Percentiles rank a stretch among this genome's conserved stretches.
phyloP scores from a whole-genome alignment of 2,888 invertebrate species.

The Mimumesa dahlbomi region DNA sequence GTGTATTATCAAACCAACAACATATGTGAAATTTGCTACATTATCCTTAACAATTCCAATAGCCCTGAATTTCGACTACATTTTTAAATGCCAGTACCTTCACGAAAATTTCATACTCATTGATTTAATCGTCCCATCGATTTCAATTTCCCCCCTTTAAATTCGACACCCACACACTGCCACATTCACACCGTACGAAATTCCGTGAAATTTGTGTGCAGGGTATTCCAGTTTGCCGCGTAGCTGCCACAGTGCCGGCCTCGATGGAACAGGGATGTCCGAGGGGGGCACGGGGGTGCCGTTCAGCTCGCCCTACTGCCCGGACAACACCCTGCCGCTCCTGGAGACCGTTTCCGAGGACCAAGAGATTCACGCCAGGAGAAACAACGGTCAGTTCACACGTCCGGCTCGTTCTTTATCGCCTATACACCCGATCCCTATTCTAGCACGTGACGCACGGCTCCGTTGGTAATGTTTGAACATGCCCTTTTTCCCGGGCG shows the following conservation, averaged over 20 bases:
- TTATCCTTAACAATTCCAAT: too few relatives aligned
- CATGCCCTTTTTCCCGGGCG: too few relatives aligned
- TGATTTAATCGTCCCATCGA: too few relatives aligned
- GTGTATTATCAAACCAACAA: too few relatives aligned
- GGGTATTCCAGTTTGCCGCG: slow-evolving; percentile 93
- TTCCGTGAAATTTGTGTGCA: slow-evolving; percentile 71
- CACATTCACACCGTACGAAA: not conserved
- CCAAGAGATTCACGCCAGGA: slow-evolving; percentile 81
- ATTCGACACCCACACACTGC: not conserved
- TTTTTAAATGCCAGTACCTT: too few relatives aligned
- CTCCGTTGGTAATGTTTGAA: too few relatives aligned
- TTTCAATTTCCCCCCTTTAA: too few relatives aligned
- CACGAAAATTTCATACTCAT: too few relatives aligned
- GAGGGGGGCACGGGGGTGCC: slow-evolving; percentile 83
- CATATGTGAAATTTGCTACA: too few relatives aligned
- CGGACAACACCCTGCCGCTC: slow-evolving; percentile 83
- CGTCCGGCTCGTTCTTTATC: not conserved
- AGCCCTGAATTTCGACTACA: too few relatives aligned
- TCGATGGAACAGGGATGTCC: slow-evolving; percentile 82
- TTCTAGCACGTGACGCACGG: not conserved
- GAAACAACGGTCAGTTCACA: slow-evolving; percentile 77
- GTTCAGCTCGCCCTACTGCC: slow-evolving; percentile 82
- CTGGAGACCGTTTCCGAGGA: slow-evolving; percentile 88
- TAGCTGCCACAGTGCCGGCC: slow-evolving; percentile 86
- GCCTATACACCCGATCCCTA: not conserved